Base-by-base conservation (phyloP, 2,113 vertebrate genomes). In the Bos javanicus region DNA sequence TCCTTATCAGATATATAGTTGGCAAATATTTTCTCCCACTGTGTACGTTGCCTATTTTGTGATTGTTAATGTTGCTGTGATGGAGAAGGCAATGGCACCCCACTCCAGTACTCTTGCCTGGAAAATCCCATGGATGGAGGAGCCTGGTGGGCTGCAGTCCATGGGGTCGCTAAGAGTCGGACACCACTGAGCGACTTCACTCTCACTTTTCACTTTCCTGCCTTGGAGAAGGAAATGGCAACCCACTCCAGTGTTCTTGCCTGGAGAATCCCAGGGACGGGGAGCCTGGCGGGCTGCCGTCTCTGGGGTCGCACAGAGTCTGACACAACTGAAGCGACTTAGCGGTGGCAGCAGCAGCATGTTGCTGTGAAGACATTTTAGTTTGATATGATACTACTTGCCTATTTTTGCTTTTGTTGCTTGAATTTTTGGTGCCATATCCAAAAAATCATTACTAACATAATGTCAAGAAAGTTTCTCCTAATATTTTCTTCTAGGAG, bases 121-220 rank as follows among this genome's bases (percentile, higher is more conserved):
- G 62, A 64, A 64, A 64, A 64, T n/a, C 30, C 15, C 15, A 64
- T 17, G 62, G 15, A n/a, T 3, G 0, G 30, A 64, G 30, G 60
- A 64, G 3, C 15, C 15, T 64, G 15, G 62, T 64, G 4, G 14
- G 60, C 30, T 64, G 60, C 7, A 64, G 30, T 64, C 62, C 15
- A 4, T 64, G 62, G 3, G 30, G 7, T 64, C 1, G 0, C 15
- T 17, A 33, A 62, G 62, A n/a, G 62, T 33, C 7, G 0, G 62
- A 33, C 3, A 1, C 3, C 0, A 17, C 15, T 64, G 62, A 64
- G 15, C 3, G 3, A 64, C 62, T n/a, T 64, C 7, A 64, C 7
- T n/a, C 3, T 64, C 62, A 64, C 62, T 64, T 64, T 64, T 17
- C 30, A 64, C 30, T n/a, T 64, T 17, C 30, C 1, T n/a, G 30